A percentile compares a stretch with the other conserved stretches of the same genome.
These are phyloP conservation scores for Quadroppia sp. DNA, from an alignment of 2,888 invertebrate species.

Conservation along the genomic window DNA sequence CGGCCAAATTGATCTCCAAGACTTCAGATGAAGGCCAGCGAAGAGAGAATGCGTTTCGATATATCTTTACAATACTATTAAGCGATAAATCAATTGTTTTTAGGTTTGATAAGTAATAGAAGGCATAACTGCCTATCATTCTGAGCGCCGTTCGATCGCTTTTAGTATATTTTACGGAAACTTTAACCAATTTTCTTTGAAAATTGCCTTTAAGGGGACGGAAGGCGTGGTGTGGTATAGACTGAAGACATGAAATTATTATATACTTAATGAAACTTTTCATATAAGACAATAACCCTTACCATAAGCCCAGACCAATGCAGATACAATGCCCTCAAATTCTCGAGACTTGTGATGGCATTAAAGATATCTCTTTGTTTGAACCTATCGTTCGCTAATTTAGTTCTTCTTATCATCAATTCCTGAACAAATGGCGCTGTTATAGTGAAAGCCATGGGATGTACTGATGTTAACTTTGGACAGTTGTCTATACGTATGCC, in stretches of 20 bases:
- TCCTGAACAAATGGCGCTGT: conserved; percentile 41
- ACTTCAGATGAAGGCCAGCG: conserved; percentile 40
- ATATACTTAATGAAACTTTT: not conserved
- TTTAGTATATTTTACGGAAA: conserved; percentile 37
- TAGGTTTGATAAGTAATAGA: conserved; percentile 41
- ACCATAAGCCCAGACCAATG: conserved; percentile 40
- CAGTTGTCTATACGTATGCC: conserved; percentile 41
- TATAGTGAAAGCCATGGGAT: conserved; percentile 39
- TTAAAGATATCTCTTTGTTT: conserved; percentile 40
- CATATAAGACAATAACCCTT: not conserved
- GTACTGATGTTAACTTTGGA: conserved; percentile 39
- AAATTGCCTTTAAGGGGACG: conserved; percentile 41
- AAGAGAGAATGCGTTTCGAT: conserved; percentile 38
- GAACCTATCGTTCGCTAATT: conserved; percentile 39
- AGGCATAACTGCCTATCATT: conserved; percentile 41
- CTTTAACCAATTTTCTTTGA: conserved; percentile 41
- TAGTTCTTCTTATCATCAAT: conserved; percentile 36
- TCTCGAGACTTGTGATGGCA: conserved; percentile 39
- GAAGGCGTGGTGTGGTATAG: conserved; percentile 40
- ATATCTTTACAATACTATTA: conserved; percentile 39
- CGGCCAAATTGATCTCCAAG: conserved; percentile 39
- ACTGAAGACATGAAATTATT: not conserved
- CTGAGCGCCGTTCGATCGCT: conserved; percentile 28
- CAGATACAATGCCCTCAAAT: conserved; percentile 38
- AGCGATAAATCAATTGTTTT: conserved; percentile 39